Base-by-base conservation (phyloP, 2,113 vertebrate species). In the Paracyprichromis sp. region DNA sequence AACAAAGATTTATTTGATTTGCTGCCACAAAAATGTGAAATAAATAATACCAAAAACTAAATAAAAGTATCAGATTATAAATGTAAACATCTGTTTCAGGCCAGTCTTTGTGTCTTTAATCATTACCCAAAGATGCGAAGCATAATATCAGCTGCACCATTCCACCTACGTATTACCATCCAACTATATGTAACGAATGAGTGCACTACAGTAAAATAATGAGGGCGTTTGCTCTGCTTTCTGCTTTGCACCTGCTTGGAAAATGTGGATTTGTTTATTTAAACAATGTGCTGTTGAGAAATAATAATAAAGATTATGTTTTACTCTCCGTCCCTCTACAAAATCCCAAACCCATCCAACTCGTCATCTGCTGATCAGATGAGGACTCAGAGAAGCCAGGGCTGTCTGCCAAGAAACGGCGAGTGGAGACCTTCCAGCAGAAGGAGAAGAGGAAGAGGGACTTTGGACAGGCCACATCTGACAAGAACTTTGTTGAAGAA, bases 381-480 rank as follows among this genome's bases (percentile, higher is more conserved):
- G 98, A 96, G 34, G 98, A 99, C 24, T 94, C 95, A 26, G 96
- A 96, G 1, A 83, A 89, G 21, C 85, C 94, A 11, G 86, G 93
- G 19, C 50, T 91, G 82, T 97, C 98, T 1, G 69, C 92, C 31
- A 99, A 99, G 95, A 99, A 97, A 88, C 97, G 97, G 5, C 97
- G 97, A 85, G 94, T 97, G 79, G 97, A 98, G 89, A 96, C 96
- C 47, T 97, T 97, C 94, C 97, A 98, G 84, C 96, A 97, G 93
- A 96, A 97, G 53, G 98, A 98, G 90, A 97, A 97, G 95, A 97
- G 97, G 92, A 99, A 98, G 94, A 86, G 97, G 43, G 96, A 97
- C 13, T 13, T 96, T 82, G 97, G 97, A 26, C 97, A 97, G 53
- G 97, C 96, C 61, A 97, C 96, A 1, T 96, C 96, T 12, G 97